phyloP scores from a whole-genome alignment of 2,113 vertebrate genomes.

The Electrona antarctica region DNA sequence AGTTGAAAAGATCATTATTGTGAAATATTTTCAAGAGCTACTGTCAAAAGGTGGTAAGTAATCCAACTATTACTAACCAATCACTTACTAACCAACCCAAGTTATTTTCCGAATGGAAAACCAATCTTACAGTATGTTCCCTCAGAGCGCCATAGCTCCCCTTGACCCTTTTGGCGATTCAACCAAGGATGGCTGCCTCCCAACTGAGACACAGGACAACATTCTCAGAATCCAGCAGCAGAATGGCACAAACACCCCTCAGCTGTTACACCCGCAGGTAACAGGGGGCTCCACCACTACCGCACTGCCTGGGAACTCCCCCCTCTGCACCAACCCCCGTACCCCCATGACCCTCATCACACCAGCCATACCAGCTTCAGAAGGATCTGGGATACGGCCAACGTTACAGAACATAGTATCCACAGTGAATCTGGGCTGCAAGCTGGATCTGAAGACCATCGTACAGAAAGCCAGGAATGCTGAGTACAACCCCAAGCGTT shows the following conservation, averaged over 20 bases:
- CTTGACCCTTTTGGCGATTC: no score
- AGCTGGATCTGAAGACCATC: slow-evolving; percentile 98
- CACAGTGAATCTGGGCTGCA: slow-evolving; percentile 98
- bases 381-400: slow-evolving; percentile 97
- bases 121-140: no score
- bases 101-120: no score
- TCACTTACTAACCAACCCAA: no score
- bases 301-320: slow-evolving; percentile 90
- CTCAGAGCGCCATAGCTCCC: no score
- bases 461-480: slow-evolving; percentile 98
- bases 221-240: no score
- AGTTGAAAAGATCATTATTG: no score
- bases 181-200: no score
- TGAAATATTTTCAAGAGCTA: no score
- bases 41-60: no score
- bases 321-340: slow-evolving; percentile 89
- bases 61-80: no score
- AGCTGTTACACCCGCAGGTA: slow-evolving; percentile 94
- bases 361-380: slow-evolving; percentile 92
- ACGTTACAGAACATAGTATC: slow-evolving; percentile 99
- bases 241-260: slow-evolving; percentile 76
- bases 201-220: no score
- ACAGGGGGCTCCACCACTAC: slow-evolving; percentile 86
- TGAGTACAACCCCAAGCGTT: slow-evolving; percentile 99
- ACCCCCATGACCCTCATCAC: slow-evolving; percentile 97